A percentile compares a stretch with the other conserved stretches of the same genome.
phyloP scores from a whole-genome alignment of 2,888 invertebrate genomes.

The Spialia ferax region DNA sequence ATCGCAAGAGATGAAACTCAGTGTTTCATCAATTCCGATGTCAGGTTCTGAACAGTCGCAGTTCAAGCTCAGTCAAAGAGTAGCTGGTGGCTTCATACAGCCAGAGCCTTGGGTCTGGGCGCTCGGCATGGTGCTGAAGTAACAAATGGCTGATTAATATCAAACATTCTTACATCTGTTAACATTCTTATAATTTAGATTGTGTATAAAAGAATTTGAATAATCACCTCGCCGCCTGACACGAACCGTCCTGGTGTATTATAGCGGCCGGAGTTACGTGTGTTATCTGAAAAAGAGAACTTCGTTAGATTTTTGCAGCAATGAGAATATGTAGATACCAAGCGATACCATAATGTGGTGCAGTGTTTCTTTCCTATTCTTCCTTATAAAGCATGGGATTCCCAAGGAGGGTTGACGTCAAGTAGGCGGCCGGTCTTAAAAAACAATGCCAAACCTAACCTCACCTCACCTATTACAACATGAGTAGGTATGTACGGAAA shows the following conservation, averaged over 20 bases:
- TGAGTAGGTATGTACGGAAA: too few relatives aligned
- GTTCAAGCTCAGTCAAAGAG: constrained; percentile 68
- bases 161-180: not conserved
- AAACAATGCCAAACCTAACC: too few relatives aligned
- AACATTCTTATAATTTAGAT: not conserved
- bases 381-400: too few relatives aligned
- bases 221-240: constrained; percentile 59
- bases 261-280: constrained; percentile 64
- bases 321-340: too few relatives aligned
- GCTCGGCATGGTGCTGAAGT: constrained; percentile 66
- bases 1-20: constrained; percentile 52
- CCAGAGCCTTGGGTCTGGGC: constrained; percentile 64
- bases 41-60: constrained; percentile 52
- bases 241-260: constrained; percentile 67
- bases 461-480: too few relatives aligned
- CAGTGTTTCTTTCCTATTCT: too few relatives aligned
- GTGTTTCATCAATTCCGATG: constrained; percentile 56
- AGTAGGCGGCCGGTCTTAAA: too few relatives aligned
- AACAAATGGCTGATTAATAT: constrained; percentile 58
- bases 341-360: too few relatives aligned
- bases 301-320: not conserved
- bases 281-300: constrained; percentile 57
- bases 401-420: too few relatives aligned
- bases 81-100: constrained; percentile 67
- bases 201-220: not conserved